Conservation (phyloP, 1,140 invertebrate species). For the Ridgeia piscesae region DNA sequence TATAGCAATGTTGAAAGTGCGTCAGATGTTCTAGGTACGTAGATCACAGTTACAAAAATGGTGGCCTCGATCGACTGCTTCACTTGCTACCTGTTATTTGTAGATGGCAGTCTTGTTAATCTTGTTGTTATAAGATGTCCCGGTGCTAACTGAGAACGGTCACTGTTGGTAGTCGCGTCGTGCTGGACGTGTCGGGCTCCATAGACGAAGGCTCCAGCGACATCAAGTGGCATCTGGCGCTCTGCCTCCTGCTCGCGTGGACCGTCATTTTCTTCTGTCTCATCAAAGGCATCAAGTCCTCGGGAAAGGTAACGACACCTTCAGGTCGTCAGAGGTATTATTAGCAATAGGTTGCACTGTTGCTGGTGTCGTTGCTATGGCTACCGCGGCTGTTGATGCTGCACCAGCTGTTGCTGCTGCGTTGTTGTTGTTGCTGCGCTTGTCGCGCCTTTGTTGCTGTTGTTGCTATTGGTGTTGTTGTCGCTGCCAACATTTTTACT, state of each 20-base stretch:
- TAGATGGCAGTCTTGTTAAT: no score
- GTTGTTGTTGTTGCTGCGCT: neutral
- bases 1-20: no score
- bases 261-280: conserved; percentile 25
- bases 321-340: neutral
- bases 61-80: no score
- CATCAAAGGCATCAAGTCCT: conserved; percentile 19
- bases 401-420: neutral
- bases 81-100: no score
- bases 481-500: neutral
- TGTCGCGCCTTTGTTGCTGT: neutral
- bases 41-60: no score
- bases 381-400: neutral
- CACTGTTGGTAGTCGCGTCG: conserved; percentile 14
- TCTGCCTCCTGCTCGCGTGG: conserved; percentile 21
- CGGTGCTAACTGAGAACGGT: neutral
- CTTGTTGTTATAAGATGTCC: neutral
- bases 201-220: conserved; percentile 78
- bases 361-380: neutral
- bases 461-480: neutral
- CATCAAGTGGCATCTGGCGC: conserved; percentile 18
- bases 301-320: conserved; percentile 19
- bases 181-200: conserved; percentile 61
- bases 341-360: neutral
- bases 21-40: no score